Conservation (phyloP, 2,113 vertebrate genomes). For the Neoarius graeffei region DNA sequence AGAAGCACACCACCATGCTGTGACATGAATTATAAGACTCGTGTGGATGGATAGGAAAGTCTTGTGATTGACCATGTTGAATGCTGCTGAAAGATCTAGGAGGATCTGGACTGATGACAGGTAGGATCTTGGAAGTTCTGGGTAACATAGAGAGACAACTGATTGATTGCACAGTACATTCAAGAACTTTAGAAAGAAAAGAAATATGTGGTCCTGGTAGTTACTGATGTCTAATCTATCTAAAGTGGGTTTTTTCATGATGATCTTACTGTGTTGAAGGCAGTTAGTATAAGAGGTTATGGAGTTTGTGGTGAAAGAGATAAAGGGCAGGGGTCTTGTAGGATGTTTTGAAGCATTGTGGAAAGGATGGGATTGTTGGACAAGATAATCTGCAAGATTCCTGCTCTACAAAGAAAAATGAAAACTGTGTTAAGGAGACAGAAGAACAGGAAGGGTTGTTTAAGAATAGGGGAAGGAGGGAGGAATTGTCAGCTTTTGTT, state of each 20-base stretch:
- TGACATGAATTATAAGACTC: not conserved
- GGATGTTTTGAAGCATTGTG: not conserved
- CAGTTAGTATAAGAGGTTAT: not conserved
- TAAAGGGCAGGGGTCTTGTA: not conserved
- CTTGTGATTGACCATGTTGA: not conserved
- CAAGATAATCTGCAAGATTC: not conserved
- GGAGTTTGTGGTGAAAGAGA: not conserved
- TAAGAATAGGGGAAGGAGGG: not conserved
- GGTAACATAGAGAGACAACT: not conserved
- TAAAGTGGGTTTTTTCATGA: not conserved
- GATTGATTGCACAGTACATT: not conserved
- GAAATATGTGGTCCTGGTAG: not conserved
- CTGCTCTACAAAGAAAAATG: not conserved
- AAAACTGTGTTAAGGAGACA: not conserved
- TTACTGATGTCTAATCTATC: not conserved
- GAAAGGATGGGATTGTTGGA: not conserved
- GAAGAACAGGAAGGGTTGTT: no score
- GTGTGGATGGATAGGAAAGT: not conserved
- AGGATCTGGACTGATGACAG: not conserved
- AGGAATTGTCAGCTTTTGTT: not conserved
- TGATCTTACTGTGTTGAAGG: not conserved
- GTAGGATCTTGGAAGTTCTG: not conserved
- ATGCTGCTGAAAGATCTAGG: not conserved
- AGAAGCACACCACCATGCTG: not conserved
- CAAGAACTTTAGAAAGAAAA: not conserved